A percentile compares a stretch with the other conserved stretches of the same genome.
These are phyloP conservation scores for Unio delphinus DNA, from an alignment of 2,888 invertebrate species.

Conservation along the genomic window DNA sequence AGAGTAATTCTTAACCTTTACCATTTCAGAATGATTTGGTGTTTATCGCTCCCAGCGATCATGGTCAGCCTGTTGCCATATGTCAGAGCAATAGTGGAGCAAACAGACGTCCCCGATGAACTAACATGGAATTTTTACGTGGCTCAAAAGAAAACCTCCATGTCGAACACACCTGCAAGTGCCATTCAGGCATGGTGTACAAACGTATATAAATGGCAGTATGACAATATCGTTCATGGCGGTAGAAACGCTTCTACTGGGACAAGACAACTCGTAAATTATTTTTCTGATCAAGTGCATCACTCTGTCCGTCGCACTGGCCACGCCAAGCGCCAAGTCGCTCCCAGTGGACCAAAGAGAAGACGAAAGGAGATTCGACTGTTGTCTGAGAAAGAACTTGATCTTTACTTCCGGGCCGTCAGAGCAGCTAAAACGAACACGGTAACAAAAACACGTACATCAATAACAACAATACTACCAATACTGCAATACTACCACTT, in stretches of 20 bases:
- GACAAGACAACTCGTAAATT: no score
- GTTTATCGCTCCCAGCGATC: no score
- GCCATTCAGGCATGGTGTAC: constrained; percentile 15
- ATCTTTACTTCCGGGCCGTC: constrained; percentile 20
- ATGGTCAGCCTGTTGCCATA: no score
- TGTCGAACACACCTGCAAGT: constrained; percentile 3
- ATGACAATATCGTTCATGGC: background rate
- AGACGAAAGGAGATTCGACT: constrained; percentile 31
- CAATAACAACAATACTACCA: no score
- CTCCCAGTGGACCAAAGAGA: background rate
- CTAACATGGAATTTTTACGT: no score
- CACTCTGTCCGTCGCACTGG: no score
- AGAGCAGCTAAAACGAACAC: constrained; percentile 33
- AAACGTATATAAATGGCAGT: constrained; percentile 20
- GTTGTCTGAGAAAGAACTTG: constrained; percentile 20
- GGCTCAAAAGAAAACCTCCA: background rate
- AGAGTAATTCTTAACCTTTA: no score
- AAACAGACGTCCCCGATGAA: background rate
- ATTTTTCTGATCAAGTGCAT: no score
- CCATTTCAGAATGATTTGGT: no score
- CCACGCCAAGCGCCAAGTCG: no score
- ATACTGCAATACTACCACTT: no score
- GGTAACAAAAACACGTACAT: constrained; percentile 2
- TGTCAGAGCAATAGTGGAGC: background rate
- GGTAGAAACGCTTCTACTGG: no score